Conservation (phyloP, 2,888 invertebrate genomes). For the Agriotes lineatus region DNA sequence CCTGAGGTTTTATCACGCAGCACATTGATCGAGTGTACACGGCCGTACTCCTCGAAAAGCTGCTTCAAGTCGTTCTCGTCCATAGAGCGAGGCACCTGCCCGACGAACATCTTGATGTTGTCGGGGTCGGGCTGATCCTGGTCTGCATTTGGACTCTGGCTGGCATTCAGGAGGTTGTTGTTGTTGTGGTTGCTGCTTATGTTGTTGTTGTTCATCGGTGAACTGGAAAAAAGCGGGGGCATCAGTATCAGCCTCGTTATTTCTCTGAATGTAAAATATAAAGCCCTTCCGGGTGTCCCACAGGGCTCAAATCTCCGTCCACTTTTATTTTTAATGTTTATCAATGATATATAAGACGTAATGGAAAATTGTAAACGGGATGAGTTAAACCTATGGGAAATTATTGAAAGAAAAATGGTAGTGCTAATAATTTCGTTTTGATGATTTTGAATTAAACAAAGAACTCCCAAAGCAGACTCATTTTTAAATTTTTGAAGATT, state of each 20-base stretch:
- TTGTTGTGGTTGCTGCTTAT: conserved; percentile 66
- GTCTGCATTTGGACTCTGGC: conserved; percentile 48
- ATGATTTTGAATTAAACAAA: no score
- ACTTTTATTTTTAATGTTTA: no score
- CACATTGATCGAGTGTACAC: conserved; percentile 97
- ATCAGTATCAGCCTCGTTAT: neutral
- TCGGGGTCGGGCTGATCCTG: conserved; percentile 94
- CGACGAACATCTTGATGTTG: conserved; percentile 99
- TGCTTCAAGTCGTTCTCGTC: conserved; percentile 95
- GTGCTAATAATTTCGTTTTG: no score
- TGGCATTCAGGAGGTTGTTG: conserved; percentile 60
- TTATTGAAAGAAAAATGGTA: no score
- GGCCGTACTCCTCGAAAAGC: conserved; percentile 98
- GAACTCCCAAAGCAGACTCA: no score
- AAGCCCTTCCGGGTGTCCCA: no score
- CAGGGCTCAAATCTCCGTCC: neutral
- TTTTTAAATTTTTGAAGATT: no score
- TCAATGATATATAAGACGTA: no score
- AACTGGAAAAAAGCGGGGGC: conserved; percentile 71
- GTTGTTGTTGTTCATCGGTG: conserved; percentile 76
- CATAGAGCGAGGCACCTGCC: conserved; percentile 97
- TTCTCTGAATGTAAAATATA: no score
- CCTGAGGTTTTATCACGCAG: conserved; percentile 98
- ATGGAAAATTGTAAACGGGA: no score
- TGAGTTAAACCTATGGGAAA: no score